Conservation (phyloP, 2,888 invertebrate genomes). For the Drosophila paramelanica region DNA sequence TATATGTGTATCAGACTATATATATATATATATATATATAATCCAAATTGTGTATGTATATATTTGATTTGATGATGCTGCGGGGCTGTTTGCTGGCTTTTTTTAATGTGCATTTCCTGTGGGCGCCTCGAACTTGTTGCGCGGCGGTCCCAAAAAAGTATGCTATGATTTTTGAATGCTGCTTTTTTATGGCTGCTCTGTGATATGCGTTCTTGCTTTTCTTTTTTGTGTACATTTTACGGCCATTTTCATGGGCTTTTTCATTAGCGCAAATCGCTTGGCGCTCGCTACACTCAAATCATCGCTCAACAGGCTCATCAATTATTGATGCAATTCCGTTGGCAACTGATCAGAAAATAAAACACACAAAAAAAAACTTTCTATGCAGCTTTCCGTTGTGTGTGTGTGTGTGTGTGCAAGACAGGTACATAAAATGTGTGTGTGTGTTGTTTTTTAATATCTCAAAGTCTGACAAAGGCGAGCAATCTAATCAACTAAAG, state of each 20-base stretch:
- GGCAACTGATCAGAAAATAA: constrained; percentile 21
- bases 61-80: constrained; percentile 22
- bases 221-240: constrained; percentile 31
- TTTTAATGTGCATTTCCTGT: constrained; percentile 13
- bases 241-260: constrained; percentile 35
- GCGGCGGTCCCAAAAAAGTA: constrained; percentile 39
- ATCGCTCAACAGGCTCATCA: constrained; percentile 70
- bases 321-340: constrained; percentile 64
- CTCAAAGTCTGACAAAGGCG: neutral
- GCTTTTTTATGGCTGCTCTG: constrained; percentile 1
- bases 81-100: constrained; percentile 38
- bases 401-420: neutral
- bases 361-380: constrained; percentile 2
- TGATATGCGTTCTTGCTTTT: neutral
- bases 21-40: constrained; percentile 22
- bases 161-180: constrained; percentile 42
- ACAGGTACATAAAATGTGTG: neutral
- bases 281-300: constrained; percentile 28
- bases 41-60: constrained; percentile 46
- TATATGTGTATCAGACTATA: neutral
- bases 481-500: constrained; percentile 7
- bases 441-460: neutral
- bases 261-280: constrained; percentile 47
- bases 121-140: constrained; percentile 51
- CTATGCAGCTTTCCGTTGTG: constrained; percentile 9